Percentiles rank a stretch among this genome's conserved stretches.
phyloP scores from a whole-genome alignment of 2,888 invertebrate species.

The Cephus spinipes region DNA sequence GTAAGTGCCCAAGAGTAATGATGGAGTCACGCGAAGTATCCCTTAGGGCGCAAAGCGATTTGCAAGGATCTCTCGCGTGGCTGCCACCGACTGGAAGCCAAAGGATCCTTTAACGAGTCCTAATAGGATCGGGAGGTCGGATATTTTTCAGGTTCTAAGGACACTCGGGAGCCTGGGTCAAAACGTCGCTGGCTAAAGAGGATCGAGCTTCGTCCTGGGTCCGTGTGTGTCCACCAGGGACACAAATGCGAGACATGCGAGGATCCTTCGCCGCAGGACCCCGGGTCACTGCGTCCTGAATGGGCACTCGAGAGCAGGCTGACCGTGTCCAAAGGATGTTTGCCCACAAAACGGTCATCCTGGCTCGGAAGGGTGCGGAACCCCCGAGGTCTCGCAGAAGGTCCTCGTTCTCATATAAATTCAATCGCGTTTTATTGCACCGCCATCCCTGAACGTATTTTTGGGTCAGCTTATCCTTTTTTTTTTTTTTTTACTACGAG shows the following conservation, averaged over 20 bases:
- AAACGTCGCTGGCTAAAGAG: slow-evolving; percentile 37
- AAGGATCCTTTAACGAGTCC: slow-evolving; percentile 39
- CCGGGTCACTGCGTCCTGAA: slow-evolving; percentile 36
- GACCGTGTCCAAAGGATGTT: slow-evolving; percentile 49
- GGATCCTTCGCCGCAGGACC: slow-evolving; percentile 22
- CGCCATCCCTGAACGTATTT: slow-evolving; percentile 1
- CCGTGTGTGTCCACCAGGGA: slow-evolving; percentile 12
- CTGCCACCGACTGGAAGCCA: slow-evolving; percentile 7
- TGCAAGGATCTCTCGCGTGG: not conserved
- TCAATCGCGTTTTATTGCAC: slow-evolving; percentile 9
- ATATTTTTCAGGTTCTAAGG: slow-evolving; percentile 13
- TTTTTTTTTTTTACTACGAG: not conserved
- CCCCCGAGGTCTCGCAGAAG: not conserved
- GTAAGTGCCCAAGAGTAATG: not conserved
- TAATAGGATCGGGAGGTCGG: slow-evolving; percentile 39
- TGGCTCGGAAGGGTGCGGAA: slow-evolving; percentile 6
- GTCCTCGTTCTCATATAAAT: slow-evolving; percentile 9
- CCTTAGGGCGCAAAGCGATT: slow-evolving; percentile 13
- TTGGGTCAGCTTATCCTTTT: slow-evolving; percentile 1
- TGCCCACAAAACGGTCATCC: slow-evolving; percentile 47
- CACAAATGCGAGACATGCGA: slow-evolving; percentile 27
- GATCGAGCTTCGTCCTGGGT: slow-evolving; percentile 8
- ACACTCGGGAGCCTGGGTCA: slow-evolving; percentile 30
- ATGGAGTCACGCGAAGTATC: not conserved
- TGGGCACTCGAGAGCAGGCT: slow-evolving; percentile 40